Evolutionary conservation across 2,113 vertebrate species (phyloP).

Genomic region (Phylloscopus whistleri): DNA sequence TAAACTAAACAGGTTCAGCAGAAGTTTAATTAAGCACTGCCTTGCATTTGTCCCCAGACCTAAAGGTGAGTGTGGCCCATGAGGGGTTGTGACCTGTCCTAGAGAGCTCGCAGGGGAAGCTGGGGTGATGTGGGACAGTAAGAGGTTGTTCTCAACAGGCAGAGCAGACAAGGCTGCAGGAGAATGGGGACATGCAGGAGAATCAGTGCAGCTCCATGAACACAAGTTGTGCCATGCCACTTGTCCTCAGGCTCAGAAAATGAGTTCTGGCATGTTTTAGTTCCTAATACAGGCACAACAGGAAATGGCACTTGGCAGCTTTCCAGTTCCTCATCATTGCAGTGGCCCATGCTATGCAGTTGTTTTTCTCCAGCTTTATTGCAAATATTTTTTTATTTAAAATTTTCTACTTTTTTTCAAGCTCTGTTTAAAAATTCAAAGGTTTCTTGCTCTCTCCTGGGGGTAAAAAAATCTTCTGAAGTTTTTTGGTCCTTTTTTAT

Average conservation of each 20-base stretch:
- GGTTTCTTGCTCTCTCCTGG: not conserved
- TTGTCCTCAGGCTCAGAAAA: not conserved
- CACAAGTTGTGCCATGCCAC: not conserved
- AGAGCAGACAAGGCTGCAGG: not conserved
- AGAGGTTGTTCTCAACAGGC: not conserved
- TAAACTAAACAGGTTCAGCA: not conserved
- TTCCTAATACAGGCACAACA: not conserved
- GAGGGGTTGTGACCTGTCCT: not conserved
- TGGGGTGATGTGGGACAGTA: rapidly evolving
- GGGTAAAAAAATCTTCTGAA: not conserved
- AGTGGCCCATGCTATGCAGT: not conserved
- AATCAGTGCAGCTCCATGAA: not conserved
- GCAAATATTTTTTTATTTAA: not conserved
- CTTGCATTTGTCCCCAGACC: not conserved
- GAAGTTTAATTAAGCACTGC: not conserved
- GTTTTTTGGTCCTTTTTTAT: not conserved
- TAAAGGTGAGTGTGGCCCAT: rapidly evolving
- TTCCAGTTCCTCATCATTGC: not conserved
- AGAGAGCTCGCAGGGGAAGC: not conserved
- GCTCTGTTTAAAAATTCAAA: not conserved
- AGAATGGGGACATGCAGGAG: not conserved
- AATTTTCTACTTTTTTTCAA: not conserved
- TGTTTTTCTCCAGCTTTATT: not conserved
- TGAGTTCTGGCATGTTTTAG: not conserved
- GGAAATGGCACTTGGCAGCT: not conserved